Percentiles rank a stretch among this genome's conserved stretches.
Conservation (phyloP, 2,888 invertebrate genomes). For the Ceramica pisi region DNA sequence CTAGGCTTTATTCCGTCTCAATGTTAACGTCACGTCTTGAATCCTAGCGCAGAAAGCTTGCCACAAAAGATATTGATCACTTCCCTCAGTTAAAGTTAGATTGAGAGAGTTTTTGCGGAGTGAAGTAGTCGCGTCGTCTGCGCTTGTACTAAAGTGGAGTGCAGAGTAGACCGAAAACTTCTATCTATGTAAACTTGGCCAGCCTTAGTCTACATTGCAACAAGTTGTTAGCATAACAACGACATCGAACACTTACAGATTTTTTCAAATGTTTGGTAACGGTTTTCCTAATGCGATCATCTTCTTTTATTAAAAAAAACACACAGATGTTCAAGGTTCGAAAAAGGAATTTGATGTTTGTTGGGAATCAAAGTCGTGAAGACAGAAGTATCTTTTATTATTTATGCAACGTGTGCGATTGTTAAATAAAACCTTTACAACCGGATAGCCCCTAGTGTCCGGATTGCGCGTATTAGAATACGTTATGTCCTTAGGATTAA, state of each 20-base stretch:
- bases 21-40: slow-evolving; percentile 20
- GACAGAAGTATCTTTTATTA: not conserved
- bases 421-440: slow-evolving; percentile 20
- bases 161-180: slow-evolving; percentile 71
- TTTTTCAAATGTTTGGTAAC: slow-evolving; percentile 47
- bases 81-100: slow-evolving; percentile 50
- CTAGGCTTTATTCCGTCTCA: slow-evolving; percentile 9
- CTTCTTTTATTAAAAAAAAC: not conserved
- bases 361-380: not conserved
- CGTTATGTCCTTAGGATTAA: slow-evolving; percentile 29
- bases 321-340: not conserved
- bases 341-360: not conserved
- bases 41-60: slow-evolving; percentile 33
- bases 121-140: slow-evolving; percentile 54
- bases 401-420: slow-evolving; percentile 20
- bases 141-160: slow-evolving; percentile 69
- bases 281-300: slow-evolving; percentile 19
- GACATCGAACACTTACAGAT: slow-evolving; percentile 39
- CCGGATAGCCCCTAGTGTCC: slow-evolving; percentile 2
- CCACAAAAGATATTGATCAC: slow-evolving; percentile 56
- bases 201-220: slow-evolving; percentile 63
- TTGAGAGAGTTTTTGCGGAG: slow-evolving; percentile 57
- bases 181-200: slow-evolving; percentile 61
- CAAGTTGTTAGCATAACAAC: slow-evolving; percentile 66
- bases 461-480: slow-evolving; percentile 48